Evolutionary conservation across 2,113 vertebrate genomes (phyloP).

Genomic region (Sylvia atricapilla): DNA sequence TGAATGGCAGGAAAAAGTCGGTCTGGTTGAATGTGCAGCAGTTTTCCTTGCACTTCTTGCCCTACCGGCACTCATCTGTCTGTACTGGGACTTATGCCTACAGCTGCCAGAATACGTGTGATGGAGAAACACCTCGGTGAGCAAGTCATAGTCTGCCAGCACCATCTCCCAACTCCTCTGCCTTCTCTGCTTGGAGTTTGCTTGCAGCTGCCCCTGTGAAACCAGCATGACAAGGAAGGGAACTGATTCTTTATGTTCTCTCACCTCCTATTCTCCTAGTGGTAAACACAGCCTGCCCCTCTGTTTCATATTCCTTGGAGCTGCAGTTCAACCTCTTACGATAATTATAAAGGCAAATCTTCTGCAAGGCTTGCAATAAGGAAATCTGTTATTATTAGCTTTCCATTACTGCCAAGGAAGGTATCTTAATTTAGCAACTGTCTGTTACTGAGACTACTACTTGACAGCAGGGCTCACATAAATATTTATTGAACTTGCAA

Average conservation of each 20-base stretch:
- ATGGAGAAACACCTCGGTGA: background rate
- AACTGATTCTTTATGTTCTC: background rate
- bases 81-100: background rate
- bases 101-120: background rate
- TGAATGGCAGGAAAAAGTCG: background rate
- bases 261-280: background rate
- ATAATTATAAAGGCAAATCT: constrained; percentile 3
- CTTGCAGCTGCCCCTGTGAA: background rate
- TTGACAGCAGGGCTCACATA: constrained; percentile 14
- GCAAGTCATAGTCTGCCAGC: background rate
- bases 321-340: background rate
- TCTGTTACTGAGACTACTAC: constrained; percentile 23
- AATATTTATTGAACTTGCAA: constrained; percentile 16
- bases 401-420: constrained; percentile 34
- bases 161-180: background rate
- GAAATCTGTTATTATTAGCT: constrained; percentile 36
- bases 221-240: background rate
- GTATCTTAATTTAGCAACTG: constrained; percentile 43
- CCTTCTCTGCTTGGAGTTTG: background rate
- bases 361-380: background rate
- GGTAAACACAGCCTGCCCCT: background rate
- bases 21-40: background rate
- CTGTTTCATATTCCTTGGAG: background rate
- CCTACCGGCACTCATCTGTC: background rate
- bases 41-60: background rate